Base-by-base conservation (phyloP, 2,797 vertebrate species). In the Mycteria americana region DNA sequence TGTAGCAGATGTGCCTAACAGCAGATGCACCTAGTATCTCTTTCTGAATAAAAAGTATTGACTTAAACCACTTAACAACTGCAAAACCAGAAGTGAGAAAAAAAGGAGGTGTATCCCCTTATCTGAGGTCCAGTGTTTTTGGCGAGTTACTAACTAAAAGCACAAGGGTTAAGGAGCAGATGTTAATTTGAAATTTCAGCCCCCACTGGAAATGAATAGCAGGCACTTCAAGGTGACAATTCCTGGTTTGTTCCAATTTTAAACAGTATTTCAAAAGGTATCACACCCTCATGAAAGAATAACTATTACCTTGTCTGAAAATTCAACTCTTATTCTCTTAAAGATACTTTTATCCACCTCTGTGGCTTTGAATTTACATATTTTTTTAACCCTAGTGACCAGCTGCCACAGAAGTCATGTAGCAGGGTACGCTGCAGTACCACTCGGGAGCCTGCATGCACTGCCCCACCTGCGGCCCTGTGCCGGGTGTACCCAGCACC, bases 381-480 rank as follows among this genome's bases (percentile, higher is more conserved):
- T 51, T 51, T 33, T 3, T 62, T 57, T 25, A 64, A 60, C 9
- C 3, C 41, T 24, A 22, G 53, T 24, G 30, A 18, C 16, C 5
- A 5, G 12, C 25, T 4, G 10, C 31, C 28, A 4, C 46, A 50
- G 65, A 9, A 51, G 60, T 21, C 68, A 2, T 3, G 2, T 14
- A 4, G 7, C 13, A 7, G 30, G 4, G 31, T 25, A 22, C 0
- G 0, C 45, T 41, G 33, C 53, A 22, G 16, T 2, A 24, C 37
- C 13, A 18, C 11, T 25, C 2, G 3, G 57, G 5, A 18, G 24
- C 13, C 77, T 28, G 21, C 30, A 4, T 11, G 23, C n/a, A 17
- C 33, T 33, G 5, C 35, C n/a, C 31, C 6, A 8, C 54, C 33
- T 1, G 10, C 10, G 0, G 31, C 31, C 50, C 37, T 39, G 31